These are phyloP conservation scores for Argyrosomus regius DNA, from an alignment of 2,797 vertebrate genomes.

Conservation along the genomic window DNA sequence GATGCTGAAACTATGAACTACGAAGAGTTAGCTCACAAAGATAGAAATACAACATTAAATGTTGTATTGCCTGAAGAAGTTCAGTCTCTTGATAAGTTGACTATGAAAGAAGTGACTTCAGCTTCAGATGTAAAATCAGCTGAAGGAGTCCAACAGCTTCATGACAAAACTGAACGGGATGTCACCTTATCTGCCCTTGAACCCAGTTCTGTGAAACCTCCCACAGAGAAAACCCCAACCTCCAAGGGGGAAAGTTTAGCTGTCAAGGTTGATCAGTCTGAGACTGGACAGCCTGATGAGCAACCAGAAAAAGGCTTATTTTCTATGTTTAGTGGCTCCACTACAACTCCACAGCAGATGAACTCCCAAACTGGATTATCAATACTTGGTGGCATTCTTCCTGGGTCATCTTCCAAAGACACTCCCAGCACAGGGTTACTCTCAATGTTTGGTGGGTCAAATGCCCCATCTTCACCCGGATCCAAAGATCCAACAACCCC, in stretches of 20 bases:
- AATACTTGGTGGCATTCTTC: constrained; percentile 84
- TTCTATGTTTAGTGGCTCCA: constrained; percentile 77
- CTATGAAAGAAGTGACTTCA: constrained; percentile 25
- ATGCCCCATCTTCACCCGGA: constrained; percentile 62
- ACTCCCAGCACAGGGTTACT: constrained; percentile 85
- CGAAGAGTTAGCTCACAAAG: neutral
- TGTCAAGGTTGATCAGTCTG: constrained; percentile 65
- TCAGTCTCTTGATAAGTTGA: constrained; percentile 23
- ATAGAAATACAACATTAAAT: constrained; percentile 31
- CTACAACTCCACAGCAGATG: constrained; percentile 54
- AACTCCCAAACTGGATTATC: constrained; percentile 77
- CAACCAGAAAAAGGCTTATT: constrained; percentile 76
- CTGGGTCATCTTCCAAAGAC: constrained; percentile 83
- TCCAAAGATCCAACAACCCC: constrained; percentile 56
- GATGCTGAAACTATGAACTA: constrained; percentile 1
- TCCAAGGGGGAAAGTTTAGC: constrained; percentile 52
- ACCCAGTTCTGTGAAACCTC: constrained; percentile 32
- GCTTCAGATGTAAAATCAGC: constrained; percentile 41
- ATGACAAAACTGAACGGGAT: constrained; percentile 42
- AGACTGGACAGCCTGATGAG: constrained; percentile 72
- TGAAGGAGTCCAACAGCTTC: constrained; percentile 33
- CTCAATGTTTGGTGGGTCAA: constrained; percentile 89
- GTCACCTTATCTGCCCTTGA: constrained; percentile 28
- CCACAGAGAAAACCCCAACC: constrained; percentile 43
- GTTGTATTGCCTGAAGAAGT: constrained; percentile 9